Base-by-base conservation (phyloP, 2,888 invertebrate genomes). In the Carabus problematicus region DNA sequence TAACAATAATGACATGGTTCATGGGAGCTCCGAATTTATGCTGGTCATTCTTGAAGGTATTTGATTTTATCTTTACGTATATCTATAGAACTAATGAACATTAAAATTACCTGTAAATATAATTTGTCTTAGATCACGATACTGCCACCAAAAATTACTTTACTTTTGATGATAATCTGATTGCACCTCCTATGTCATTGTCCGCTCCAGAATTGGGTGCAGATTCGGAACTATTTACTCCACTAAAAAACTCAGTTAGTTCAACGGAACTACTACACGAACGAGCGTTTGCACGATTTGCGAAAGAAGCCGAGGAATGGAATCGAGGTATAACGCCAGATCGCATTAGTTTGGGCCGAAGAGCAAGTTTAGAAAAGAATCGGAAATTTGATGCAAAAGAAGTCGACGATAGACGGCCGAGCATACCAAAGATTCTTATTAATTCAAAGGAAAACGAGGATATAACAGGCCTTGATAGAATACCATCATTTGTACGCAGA, bases 231-330 rank as follows among this genome's bases (percentile, higher is more conserved):
- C 73, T 82, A 19, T 82, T 87, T 56, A 83, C 85, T 63, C 81
- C 83, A 1, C 81, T 93, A 42, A 86, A 91, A 39, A 86, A 89
- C 74, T 91, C 92, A 0, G 91, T 91, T 29, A 94, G 94, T 77
- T 93, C 93, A 1, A 91, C 92, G 0, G 94, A 94, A 78, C 84
- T 94, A 4, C 84, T 94, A 0, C 93, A 93, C 78, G 93, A 93
- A 78, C 86, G 89, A 54, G 91, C 92, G 9, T 92, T 94, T 91
- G 91, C 90, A 8, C 85, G 93, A 45, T 91, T 94, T 78, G 92
- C 92, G 78, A 88, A 90, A 79, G 93, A 91, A 8, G 88, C 91
- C 2, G 91, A 93, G 79, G 90, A 93, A 79, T 87, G 88, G 16
- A 88, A 89, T 75, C 83, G 79, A 55, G 54, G 16, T 16, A 45